Conservation (phyloP, 2,113 vertebrate genomes). For the Patagioenas fasciata region DNA sequence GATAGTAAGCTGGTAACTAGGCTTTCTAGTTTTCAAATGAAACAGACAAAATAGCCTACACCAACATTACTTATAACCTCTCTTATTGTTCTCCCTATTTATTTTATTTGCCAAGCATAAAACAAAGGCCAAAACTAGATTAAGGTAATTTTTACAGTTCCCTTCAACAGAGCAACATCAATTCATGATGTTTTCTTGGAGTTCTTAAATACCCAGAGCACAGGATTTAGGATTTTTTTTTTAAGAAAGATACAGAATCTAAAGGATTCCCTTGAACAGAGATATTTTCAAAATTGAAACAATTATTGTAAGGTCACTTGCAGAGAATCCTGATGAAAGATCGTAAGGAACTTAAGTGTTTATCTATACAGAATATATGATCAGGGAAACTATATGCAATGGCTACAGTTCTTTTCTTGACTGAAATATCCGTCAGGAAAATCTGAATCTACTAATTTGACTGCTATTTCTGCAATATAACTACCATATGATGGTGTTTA, state of each 20-base stretch:
- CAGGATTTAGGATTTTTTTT: neutral
- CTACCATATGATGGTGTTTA: neutral
- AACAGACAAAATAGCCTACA: neutral
- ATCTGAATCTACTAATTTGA: neutral
- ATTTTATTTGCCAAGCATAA: neutral
- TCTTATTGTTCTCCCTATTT: neutral
- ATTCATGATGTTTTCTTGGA: neutral
- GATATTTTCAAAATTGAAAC: neutral
- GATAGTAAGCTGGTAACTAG: neutral
- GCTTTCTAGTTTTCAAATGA: neutral
- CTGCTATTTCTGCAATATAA: neutral
- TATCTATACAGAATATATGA: neutral
- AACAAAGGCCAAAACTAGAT: neutral
- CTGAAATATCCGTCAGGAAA: neutral
- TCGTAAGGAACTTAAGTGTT: neutral
- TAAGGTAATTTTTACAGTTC: neutral
- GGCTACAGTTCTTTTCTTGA: neutral
- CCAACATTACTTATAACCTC: neutral
- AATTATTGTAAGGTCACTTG: neutral
- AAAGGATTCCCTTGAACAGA: neutral
- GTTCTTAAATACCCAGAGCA: neutral
- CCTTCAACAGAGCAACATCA: neutral
- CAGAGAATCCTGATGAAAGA: neutral
- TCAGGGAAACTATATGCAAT: neutral
- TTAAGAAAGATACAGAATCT: neutral